Percentiles rank a stretch among this genome's conserved stretches.
phyloP scores from a whole-genome alignment of 1,140 invertebrate species.

The Aphaenogaster ashmeadi region DNA sequence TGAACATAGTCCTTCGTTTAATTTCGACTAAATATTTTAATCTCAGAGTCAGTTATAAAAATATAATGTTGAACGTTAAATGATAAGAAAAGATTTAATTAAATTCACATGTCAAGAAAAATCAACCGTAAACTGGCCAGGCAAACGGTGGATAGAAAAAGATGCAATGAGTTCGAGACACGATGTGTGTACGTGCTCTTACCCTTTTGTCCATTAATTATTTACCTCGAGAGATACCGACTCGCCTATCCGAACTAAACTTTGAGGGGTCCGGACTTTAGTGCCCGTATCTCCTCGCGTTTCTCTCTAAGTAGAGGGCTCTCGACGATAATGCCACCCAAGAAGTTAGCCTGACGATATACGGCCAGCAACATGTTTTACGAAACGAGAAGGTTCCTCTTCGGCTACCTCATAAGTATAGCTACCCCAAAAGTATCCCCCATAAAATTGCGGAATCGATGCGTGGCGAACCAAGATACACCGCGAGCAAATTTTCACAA shows the following conservation, averaged over 20 bases:
- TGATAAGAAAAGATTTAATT: background rate
- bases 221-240: conserved; percentile 68
- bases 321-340: conserved; percentile 46
- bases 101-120: background rate
- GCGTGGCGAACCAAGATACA: background rate
- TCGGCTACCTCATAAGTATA: conserved; percentile 18
- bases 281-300: conserved; percentile 58
- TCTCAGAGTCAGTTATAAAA: background rate
- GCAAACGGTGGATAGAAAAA: background rate
- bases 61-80: background rate
- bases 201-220: conserved; percentile 71
- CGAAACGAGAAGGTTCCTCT: conserved; percentile 37
- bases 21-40: background rate
- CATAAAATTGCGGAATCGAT: conserved; percentile 48
- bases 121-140: background rate
- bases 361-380: conserved; percentile 55
- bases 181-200: conserved; percentile 16
- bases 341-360: conserved; percentile 59
- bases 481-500: background rate
- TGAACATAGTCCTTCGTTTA: background rate
- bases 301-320: conserved; percentile 60
- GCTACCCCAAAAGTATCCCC: conserved; percentile 15
- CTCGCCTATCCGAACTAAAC: conserved; percentile 59
- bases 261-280: conserved; percentile 55
- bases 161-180: background rate